Percentiles rank a stretch among this genome's conserved stretches.
Evolutionary conservation across 2,797 vertebrate genomes (phyloP).

Genomic region (Tamandua tetradactyla): DNA sequence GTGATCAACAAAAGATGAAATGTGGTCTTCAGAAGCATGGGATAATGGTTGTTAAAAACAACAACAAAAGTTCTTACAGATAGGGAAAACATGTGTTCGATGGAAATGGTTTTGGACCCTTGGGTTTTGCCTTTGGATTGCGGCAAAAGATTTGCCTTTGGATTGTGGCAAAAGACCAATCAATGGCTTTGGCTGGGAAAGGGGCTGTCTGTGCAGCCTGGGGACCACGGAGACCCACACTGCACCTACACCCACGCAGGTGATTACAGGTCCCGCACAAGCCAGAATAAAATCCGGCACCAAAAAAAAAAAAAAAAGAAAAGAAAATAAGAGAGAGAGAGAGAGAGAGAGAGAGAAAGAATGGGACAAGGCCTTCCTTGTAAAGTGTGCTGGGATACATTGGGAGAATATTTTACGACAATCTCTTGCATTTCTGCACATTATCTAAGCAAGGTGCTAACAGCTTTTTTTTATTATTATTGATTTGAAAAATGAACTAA

Average conservation of each 20-base stretch:
- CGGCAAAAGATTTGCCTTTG: conserved; percentile 64
- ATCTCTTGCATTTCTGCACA: too few species aligned
- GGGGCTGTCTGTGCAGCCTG: neutral
- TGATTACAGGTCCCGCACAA: neutral
- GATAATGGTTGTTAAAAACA: conserved; percentile 84
- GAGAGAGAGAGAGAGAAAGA: too few species aligned
- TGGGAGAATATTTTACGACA: too few species aligned
- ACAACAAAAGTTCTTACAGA: conserved; percentile 58
- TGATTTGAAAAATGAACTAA: too few species aligned
- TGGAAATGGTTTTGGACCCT: conserved; percentile 75
- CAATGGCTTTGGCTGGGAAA: conserved; percentile 44
- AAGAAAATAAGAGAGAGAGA: too few species aligned
- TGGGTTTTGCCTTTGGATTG: conserved; percentile 65
- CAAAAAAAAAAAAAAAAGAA: too few species aligned
- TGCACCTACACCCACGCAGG: neutral
- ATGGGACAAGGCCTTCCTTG: too few species aligned
- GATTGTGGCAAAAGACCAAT: too few species aligned
- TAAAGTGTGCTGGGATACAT: too few species aligned
- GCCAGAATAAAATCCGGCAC: neutral
- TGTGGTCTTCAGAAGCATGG: conserved; percentile 86
- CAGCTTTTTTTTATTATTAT: too few species aligned
- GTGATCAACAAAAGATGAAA: conserved; percentile 91
- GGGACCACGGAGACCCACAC: neutral
- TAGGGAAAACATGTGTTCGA: conserved; percentile 38
- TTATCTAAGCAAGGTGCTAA: too few species aligned